Base-by-base conservation (phyloP, 2,797 vertebrate genomes). In the Poeciliopsis gracilis region DNA sequence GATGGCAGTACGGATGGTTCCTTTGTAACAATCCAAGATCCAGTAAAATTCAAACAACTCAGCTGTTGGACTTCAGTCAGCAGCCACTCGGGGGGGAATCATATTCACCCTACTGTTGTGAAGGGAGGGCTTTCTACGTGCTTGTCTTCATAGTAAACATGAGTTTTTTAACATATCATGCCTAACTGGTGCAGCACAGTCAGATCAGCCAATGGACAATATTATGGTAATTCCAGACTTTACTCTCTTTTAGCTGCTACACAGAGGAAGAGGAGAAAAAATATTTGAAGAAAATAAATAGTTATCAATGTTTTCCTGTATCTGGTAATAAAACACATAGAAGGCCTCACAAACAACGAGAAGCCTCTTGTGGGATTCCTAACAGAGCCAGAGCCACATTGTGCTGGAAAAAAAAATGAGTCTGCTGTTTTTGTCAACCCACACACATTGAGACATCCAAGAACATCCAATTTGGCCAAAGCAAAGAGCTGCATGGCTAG, bases 371-470 rank as follows among this genome's bases (percentile, higher is more conserved):
- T 84, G 77, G 87, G 33, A 85, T 87, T 84, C 11, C 72, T 61
- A 77, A 80, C 76, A 79, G 30, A 67, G 67, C 86, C 89, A 84
- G 85, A 88, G 78, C 77, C 87, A 86, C 30, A 70, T 82, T 90
- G 80, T 53, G 80, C 86, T 51, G 70, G 25, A 72, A 66, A 90
- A 86, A 51, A 23, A 53, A 8, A 85, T 86, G 81, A 88, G 82
- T 84, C 84, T 78, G 83, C 76, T 85, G 28, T 61, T 86, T 84
- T 87, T 83, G 81, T 71, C 86, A 91, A 83, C 91, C 91, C 90
- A 92, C 93, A 92, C 90, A 87, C 84, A 82, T 88, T 90, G 86
- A 85, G 88, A 91, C 85, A 86, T 92, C 86, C 79, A 82, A 87
- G 87, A 91, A 90, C 82, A 84, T 76, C 86, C 72, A 47, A 77